Conservation (phyloP, 2,113 vertebrate species). For the Mola mola region DNA sequence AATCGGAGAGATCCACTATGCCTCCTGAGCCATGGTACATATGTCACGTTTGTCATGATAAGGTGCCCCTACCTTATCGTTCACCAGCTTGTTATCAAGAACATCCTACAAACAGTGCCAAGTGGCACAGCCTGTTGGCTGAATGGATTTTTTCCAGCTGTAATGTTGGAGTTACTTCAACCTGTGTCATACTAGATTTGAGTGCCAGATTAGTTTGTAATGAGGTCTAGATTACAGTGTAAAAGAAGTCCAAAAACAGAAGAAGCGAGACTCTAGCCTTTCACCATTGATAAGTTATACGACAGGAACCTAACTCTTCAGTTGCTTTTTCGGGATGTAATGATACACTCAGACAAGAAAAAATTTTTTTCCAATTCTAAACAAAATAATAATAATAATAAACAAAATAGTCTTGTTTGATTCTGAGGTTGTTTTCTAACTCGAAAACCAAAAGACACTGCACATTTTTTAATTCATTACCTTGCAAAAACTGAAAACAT, state of each 20-base stretch:
- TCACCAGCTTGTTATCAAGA: too few species aligned
- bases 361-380: too few species aligned
- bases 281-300: conserved; percentile 67
- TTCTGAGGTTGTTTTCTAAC: too few species aligned
- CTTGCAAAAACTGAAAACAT: too few species aligned
- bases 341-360: too few species aligned
- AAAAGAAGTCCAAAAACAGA: conserved; percentile 49
- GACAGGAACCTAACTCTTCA: conserved; percentile 15
- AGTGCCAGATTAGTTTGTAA: conserved; percentile 34
- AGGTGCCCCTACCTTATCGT: conserved; percentile 21
- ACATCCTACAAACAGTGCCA: conserved; percentile 20
- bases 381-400: too few species aligned
- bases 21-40: conserved; percentile 12
- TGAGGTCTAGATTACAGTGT: conserved; percentile 56
- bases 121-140: conserved; percentile 31
- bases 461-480: too few species aligned
- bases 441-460: too few species aligned
- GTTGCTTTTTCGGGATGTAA: too few species aligned
- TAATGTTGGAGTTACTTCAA: conserved; percentile 21
- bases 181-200: conserved; percentile 25
- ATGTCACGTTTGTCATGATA: conserved; percentile 25
- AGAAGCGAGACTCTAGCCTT: conserved; percentile 49
- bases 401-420: too few species aligned
- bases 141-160: conserved; percentile 11
- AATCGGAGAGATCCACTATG: too few species aligned